Percentiles rank a stretch among this genome's conserved stretches.
Evolutionary conservation across 2,888 invertebrate genomes (phyloP).

Genomic region (Drosophila austrosaltans): DNA sequence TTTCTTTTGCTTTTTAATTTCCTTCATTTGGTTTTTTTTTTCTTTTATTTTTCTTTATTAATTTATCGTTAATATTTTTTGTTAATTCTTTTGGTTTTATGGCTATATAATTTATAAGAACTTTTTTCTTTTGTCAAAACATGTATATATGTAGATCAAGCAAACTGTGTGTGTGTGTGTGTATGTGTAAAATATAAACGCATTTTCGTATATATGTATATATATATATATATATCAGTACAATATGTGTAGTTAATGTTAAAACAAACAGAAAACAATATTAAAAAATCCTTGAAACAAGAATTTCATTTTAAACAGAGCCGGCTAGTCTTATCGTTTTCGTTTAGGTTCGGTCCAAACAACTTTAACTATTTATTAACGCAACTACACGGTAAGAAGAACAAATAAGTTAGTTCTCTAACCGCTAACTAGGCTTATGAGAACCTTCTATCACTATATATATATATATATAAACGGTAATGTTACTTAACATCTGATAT

Average conservation of each 20-base stretch:
- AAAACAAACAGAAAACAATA: not conserved
- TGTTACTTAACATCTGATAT: not conserved
- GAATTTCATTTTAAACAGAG: not conserved
- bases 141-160: slow-evolving; percentile 8
- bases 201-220: not conserved
- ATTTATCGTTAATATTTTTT: not conserved
- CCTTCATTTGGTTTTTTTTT: slow-evolving; percentile 1
- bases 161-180: slow-evolving; percentile 29
- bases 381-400: not conserved
- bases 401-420: not conserved
- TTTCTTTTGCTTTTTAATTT: slow-evolving; percentile 22
- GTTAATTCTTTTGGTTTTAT: not conserved
- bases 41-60: not conserved
- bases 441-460: slow-evolving; percentile 1
- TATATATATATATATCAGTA: not conserved
- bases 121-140: slow-evolving; percentile 8
- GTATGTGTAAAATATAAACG: not conserved
- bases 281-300: not conserved
- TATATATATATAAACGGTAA: not conserved
- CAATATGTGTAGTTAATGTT: not conserved
- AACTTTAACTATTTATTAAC: not conserved
- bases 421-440: not conserved
- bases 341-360: not conserved
- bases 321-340: not conserved
- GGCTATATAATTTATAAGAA: slow-evolving; percentile 2